These are phyloP conservation scores for Lathronympha strigana DNA, from an alignment of 2,888 invertebrate species.

Conservation along the genomic window DNA sequence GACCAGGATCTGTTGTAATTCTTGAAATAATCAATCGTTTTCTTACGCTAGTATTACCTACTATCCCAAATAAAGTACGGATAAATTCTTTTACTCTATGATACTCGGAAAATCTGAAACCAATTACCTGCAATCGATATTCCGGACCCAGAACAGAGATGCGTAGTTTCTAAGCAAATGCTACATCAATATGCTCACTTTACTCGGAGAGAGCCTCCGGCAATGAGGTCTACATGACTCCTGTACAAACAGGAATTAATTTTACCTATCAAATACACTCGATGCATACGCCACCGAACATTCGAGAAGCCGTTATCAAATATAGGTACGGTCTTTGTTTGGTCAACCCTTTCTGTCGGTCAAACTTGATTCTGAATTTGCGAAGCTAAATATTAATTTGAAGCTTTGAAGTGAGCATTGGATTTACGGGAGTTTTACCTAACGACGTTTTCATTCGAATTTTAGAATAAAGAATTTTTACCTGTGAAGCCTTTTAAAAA, in stretches of 20 bases:
- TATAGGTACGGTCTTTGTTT: conserved; percentile 19
- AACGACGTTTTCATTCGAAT: background rate
- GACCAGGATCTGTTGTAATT: too few relatives aligned
- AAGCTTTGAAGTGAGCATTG: background rate
- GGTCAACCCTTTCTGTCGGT: conserved; percentile 24
- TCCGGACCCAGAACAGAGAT: background rate
- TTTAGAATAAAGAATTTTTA: conserved; percentile 8
- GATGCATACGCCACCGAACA: background rate
- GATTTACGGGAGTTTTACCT: background rate
- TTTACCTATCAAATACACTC: conserved; percentile 8
- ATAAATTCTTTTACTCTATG: too few relatives aligned
- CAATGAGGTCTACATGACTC: conserved; percentile 13
- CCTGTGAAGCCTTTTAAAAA: background rate
- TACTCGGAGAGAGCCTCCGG: conserved; percentile 4
- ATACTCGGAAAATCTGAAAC: too few relatives aligned
- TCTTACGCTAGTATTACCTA: too few relatives aligned
- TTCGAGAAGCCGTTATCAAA: conserved; percentile 23
- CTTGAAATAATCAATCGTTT: too few relatives aligned
- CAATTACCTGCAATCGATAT: background rate
- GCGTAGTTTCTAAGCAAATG: conserved; percentile 27
- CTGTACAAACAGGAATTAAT: conserved; percentile 36
- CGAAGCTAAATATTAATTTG: conserved; percentile 1
- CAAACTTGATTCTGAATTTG: conserved; percentile 27
- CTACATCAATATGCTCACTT: conserved; percentile 20
- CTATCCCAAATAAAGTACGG: too few relatives aligned